Evolutionary conservation across 2,113 vertebrate genomes (phyloP), one percentile per base, ranked within the genome.

Genomic region (Ictidomys tridecemlineatus): DNA sequence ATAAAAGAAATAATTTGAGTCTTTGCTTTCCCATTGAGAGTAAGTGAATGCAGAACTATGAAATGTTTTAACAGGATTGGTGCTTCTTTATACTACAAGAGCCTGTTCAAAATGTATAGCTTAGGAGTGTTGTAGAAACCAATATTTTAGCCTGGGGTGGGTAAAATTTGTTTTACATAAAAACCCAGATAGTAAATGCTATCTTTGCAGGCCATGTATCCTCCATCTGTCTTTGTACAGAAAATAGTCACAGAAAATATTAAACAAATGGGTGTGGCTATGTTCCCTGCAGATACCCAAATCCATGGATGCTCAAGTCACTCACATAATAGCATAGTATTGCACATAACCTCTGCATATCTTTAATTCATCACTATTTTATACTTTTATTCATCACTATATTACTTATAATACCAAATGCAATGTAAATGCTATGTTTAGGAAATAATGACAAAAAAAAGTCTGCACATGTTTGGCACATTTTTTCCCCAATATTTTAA

Each of bases 111-210:
- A 78, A 69, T 22, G n/a, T 56, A 89, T 42, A 76, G 39, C 32
- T 78, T 30, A 12, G 22, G n/a, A 18, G 28, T n/a, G 91, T 65
- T 85, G 48, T 69, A 90, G 85, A 94, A 74, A 53, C 83, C 80
- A 85, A 73, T 67, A 34, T 69, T 91, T 73, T 61, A 79, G 22
- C 13, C 53, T 26, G 26, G 22, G 24, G 17, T 42, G 13, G 53
- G 39, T 28, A 92, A 77, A 78, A 17, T 39, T 34, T 24, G n/a
- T 73, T 22, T 91, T 18, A 10, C 5, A 7, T 34, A 74, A 84
- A 93, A 94, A 12, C 8, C 7, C 42, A 92, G 28, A 85, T 0
- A 80, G 18, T 72, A 92, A 94, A 83, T 83, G 90, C 63, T 87
- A 96, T 53, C 45, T 92, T 65, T 92, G 32, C 37, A 20, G 28